Conservation (phyloP, 2,797 vertebrate genomes). For the Phrynocephalus vlangalii region DNA sequence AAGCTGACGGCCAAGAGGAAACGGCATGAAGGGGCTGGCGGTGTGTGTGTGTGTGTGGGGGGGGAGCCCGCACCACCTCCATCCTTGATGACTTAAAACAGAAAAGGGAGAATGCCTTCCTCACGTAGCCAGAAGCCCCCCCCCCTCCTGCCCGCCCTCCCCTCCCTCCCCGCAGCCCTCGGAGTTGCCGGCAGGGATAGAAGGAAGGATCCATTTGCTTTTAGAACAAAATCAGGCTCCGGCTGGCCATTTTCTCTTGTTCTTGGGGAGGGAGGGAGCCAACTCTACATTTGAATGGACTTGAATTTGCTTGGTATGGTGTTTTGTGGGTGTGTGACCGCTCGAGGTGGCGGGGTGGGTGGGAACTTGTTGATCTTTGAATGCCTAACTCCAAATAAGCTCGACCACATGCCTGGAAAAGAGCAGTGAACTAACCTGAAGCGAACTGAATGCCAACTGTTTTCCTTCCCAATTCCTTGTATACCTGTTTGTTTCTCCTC, state of each 20-base stretch:
- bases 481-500: not conserved
- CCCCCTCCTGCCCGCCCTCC: not conserved
- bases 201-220: slow-evolving; percentile 22
- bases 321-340: not conserved
- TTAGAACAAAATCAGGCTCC: not conserved
- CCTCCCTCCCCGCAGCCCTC: not conserved
- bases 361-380: slow-evolving; percentile 12
- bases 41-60: not conserved
- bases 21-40: not conserved
- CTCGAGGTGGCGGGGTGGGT: not conserved
- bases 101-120: not conserved
- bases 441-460: slow-evolving; percentile 13
- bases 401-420: slow-evolving; percentile 29
- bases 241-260: slow-evolving; percentile 17
- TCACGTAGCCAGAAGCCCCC: slow-evolving; percentile 17
- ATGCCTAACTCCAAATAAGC: slow-evolving; percentile 18
- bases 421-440: not conserved
- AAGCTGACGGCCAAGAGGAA: slow-evolving; percentile 25
- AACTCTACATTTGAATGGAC: slow-evolving; percentile 15
- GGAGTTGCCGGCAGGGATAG: slow-evolving; percentile 1
- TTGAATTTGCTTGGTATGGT: slow-evolving; percentile 26
- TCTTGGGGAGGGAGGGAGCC: not conserved
- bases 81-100: slow-evolving; percentile 28
- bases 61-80: slow-evolving; percentile 14
- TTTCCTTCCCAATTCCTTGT: not conserved